Evolutionary conservation across 2,797 vertebrate species (phyloP), one percentile per base, ranked within the genome.

Genomic region (Furcifer pardalis): DNA sequence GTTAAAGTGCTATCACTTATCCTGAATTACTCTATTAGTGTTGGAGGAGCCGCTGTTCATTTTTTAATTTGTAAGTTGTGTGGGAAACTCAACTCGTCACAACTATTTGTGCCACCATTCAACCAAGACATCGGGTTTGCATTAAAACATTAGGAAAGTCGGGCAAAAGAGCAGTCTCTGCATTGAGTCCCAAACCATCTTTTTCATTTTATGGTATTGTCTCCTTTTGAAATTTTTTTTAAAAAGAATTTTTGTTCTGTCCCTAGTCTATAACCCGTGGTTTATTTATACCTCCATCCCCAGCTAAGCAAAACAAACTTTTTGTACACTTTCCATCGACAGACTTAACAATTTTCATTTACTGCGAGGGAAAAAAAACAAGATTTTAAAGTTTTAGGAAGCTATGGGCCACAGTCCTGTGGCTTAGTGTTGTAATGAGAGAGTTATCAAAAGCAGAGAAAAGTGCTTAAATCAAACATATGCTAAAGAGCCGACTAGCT

Each of bases 381-480:
- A 84, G 66, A 77, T 9, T 15, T n/a, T n/a, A n/a, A 73, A 84
- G 52, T 49, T 32, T 84, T 80, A 60, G 71, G 84, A 87, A 84
- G 84, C 85, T 88, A 75, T 86, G 79, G 89, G 78, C 84, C 84
- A 1, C 90, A 87, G 92, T 92, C 87, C 86, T 75, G 86, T 56
- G 89, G 89, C 86, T 93, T 91, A 86, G 8, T 84, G 85, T 77
- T 88, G 86, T 89, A 87, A 90, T 91, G 89, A 87, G 4, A 85
- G 12, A 86, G 76, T 91, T 92, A 91, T 91, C 92, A 89, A 88
- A 91, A 91, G 85, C 87, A 91, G 89, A 87, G 77, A 23, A 76
- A 88, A 81, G 87, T 84, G 88, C 81, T 91, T 62, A 77, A 79
- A 35, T 15, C 83, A 12, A 7, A 78, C 91, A 93, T 90, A 19